Base-by-base conservation (phyloP, 2,888 invertebrate genomes). In the Orchesellides sinensis region DNA sequence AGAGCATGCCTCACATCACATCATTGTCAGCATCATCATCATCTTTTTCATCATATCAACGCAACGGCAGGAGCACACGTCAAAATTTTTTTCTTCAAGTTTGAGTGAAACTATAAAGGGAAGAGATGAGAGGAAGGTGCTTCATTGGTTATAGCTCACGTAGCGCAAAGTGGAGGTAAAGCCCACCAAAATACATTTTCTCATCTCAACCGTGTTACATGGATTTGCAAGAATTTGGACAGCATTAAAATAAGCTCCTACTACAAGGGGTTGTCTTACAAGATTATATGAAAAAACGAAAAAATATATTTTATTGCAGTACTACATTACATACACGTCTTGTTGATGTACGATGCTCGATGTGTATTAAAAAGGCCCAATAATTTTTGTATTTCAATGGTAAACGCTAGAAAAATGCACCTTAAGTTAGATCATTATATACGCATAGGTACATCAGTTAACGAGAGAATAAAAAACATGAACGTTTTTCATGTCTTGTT, bases 181-280 rank as follows among this genome's bases (percentile, higher is more conserved):
- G 79, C 79, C 79, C 79, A 61, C 65, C 35, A 77, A 68, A 78
- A 78, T 59, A 68, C 21, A 52, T 70, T 40, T 49, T 78, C 59
- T 69, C 52, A 35, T 77, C 68, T 47, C 52, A 14, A 56, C 21
- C 54, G 40, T 66, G 63, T 40, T n/a, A 40, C 65, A 65, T 21
- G 47, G 32, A 65, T 65, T 74, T 35, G 74, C 74, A 65, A 74
- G 52, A 74, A 65, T 65, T 74, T 65, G 52, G 40, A 65, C 74
- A 52, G 52, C 52, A 32, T 5, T 10, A 32, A 29, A 66, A 68
- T 69, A 69, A 68, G 78, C 78, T 78, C 78, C 78, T 25, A 35
- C 78, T 78, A 78, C 78, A 69, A 61, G 56, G 78, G 78, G 78
- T 49, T 78, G 78, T 78, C 78, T 69, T 78, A 47, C 68, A 49